phyloP scores from a whole-genome alignment of 2,113 vertebrate genomes.

The Pelecanoides urinatrix region DNA sequence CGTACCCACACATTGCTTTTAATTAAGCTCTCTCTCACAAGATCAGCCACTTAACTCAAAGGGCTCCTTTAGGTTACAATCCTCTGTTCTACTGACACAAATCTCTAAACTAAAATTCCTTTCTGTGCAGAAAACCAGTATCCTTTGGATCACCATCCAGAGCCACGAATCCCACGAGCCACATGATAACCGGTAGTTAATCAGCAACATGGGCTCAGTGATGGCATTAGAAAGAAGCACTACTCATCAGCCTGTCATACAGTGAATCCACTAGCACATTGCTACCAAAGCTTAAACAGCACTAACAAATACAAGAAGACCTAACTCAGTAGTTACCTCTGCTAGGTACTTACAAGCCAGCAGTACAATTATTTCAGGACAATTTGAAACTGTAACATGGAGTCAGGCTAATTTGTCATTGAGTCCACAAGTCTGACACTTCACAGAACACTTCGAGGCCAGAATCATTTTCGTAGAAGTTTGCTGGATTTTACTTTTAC shows the following conservation, averaged over 20 bases:
- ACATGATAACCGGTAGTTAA: rapidly evolving
- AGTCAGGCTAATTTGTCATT: not conserved
- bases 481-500: not conserved
- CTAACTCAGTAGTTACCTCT: not conserved
- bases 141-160: not conserved
- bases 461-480: not conserved
- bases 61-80: not conserved
- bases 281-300: not conserved
- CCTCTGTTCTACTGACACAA: not conserved
- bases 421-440: not conserved
- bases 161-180: not conserved
- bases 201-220: rapidly evolving
- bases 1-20: not conserved
- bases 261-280: rapidly evolving
- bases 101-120: not conserved
- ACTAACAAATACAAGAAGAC: not conserved
- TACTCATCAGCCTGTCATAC: not conserved
- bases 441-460: not conserved
- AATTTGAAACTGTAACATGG: no score
- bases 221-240: not conserved
- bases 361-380: not conserved
- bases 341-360: not conserved
- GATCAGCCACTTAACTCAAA: not conserved
- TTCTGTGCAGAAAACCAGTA: not conserved
- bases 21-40: not conserved